Conservation (phyloP, 2,888 invertebrate species). For the Ichneumon xanthorius region DNA sequence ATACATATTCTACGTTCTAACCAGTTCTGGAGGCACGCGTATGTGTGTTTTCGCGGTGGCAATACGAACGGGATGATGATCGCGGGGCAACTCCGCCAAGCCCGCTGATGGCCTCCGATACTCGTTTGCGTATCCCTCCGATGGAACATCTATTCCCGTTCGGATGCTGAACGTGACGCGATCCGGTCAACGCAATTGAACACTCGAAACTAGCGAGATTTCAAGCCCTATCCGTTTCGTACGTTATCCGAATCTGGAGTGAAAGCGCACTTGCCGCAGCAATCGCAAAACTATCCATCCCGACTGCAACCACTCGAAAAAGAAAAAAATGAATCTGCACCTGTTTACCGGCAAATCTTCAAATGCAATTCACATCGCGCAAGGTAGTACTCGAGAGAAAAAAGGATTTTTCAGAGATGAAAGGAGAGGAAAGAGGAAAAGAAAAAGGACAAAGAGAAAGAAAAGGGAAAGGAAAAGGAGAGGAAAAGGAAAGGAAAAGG, state of each 20-base stretch:
- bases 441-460: no score
- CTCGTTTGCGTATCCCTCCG: slow-evolving; percentile 19
- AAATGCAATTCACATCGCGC: neutral
- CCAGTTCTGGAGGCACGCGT: slow-evolving; percentile 32
- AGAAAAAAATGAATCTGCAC: neutral
- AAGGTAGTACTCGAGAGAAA: no score
- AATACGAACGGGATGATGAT: slow-evolving; percentile 38
- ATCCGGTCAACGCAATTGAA: slow-evolving; percentile 29
- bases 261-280: neutral
- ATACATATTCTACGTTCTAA: slow-evolving; percentile 49
- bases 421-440: no score
- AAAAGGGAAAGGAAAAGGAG: no score
- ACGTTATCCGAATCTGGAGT: neutral
- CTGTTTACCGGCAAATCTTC: neutral
- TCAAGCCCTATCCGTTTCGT: neutral
- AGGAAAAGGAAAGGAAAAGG: no score
- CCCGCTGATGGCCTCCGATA: slow-evolving; percentile 29
- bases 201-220: slow-evolving; percentile 2
- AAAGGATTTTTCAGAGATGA: no score
- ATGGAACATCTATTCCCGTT: slow-evolving; percentile 5
- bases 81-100: slow-evolving; percentile 33
- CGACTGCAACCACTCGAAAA: neutral
- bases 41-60: slow-evolving; percentile 32
- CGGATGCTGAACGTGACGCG: slow-evolving; percentile 24
- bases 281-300: neutral